phyloP scores from a whole-genome alignment of 2,113 vertebrate species.

The Oncorhynchus keta region DNA sequence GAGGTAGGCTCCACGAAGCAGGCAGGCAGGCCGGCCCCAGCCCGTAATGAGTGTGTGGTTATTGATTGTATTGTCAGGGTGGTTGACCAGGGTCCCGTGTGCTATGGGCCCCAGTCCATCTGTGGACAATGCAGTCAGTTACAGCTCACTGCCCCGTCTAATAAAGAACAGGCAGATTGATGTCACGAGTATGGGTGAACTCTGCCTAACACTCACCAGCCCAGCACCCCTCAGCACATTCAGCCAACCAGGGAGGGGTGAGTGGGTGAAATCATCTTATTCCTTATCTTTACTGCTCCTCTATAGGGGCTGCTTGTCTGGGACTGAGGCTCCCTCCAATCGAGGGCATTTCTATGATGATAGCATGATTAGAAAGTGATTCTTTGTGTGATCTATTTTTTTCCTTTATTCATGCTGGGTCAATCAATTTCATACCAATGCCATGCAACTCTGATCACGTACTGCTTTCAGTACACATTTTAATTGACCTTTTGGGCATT shows the following conservation, averaged over 20 bases:
- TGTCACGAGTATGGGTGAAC: conserved; percentile 74
- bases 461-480: neutral
- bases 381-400: neutral
- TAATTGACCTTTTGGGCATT: conserved; percentile 4
- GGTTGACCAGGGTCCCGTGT: conserved; percentile 69
- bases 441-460: neutral
- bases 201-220: conserved; percentile 68
- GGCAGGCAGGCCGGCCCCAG: conserved; percentile 36
- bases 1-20: conserved; percentile 31
- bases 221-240: conserved; percentile 5
- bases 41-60: conserved; percentile 73
- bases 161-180: conserved; percentile 82
- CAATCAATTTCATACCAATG: neutral
- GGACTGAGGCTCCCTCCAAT: neutral
- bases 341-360: neutral
- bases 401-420: neutral
- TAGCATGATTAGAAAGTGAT: neutral
- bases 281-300: conserved; percentile 12
- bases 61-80: conserved; percentile 80
- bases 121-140: conserved; percentile 82
- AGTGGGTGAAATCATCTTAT: conserved; percentile 31
- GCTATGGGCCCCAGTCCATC: conserved; percentile 76
- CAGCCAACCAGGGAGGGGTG: neutral
- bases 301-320: neutral
- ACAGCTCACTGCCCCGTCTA: conserved; percentile 79